These are phyloP conservation scores for Eupithecia centaureata DNA, from an alignment of 2,888 invertebrate species.

Conservation along the genomic window DNA sequence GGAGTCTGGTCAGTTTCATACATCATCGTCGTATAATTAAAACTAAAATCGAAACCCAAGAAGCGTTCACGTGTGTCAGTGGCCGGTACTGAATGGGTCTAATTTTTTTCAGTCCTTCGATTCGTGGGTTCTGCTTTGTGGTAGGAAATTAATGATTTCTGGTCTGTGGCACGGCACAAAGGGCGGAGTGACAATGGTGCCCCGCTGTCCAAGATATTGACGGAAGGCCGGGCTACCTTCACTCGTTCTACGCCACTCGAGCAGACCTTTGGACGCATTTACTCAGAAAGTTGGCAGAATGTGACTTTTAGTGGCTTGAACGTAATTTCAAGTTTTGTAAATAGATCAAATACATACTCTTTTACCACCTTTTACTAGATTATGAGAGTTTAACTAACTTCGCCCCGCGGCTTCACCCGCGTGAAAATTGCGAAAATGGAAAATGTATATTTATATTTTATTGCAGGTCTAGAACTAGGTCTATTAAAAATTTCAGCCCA, in stretches of 20 bases:
- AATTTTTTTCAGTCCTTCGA: conserved; percentile 78
- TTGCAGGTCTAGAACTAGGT: no score
- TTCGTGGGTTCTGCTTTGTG: conserved; percentile 84
- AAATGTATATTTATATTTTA: no score
- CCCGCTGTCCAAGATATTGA: conserved; percentile 82
- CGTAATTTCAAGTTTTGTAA: no score
- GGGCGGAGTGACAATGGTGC: conserved; percentile 77
- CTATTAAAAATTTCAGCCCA: no score
- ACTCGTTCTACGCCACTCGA: conserved; percentile 62
- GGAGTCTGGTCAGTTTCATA: conserved; percentile 9
- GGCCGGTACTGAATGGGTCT: conserved; percentile 76
- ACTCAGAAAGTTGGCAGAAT: conserved; percentile 4
- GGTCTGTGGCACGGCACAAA: conserved; percentile 78
- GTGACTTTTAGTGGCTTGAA: not conserved
- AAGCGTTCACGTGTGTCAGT: conserved; percentile 68
- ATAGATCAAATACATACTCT: no score
- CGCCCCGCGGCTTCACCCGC: no score
- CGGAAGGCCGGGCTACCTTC: conserved; percentile 79
- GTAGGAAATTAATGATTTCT: conserved; percentile 83
- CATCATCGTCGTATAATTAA: conserved; percentile 64
- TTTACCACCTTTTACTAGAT: no score
- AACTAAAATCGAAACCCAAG: conserved; percentile 68
- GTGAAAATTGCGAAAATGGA: no score
- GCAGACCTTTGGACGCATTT: conserved; percentile 40
- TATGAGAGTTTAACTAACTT: no score